Conservation (phyloP, 2,113 vertebrate genomes). For the Perccottus glenii region DNA sequence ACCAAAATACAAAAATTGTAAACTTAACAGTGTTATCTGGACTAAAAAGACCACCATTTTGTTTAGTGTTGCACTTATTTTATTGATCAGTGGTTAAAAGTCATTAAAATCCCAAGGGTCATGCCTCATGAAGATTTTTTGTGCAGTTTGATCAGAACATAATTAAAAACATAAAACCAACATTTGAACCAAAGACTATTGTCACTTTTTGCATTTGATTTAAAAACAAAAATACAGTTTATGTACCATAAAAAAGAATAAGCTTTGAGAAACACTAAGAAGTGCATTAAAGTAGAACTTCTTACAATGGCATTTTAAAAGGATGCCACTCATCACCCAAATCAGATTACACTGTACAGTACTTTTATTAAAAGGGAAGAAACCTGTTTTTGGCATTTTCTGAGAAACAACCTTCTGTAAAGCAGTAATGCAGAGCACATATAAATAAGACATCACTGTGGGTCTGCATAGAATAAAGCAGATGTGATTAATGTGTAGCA, state of each 20-base stretch:
- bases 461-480: slow-evolving; percentile 38
- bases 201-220: slow-evolving; percentile 56
- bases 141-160: slow-evolving; percentile 81
- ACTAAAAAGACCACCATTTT: slow-evolving; percentile 60
- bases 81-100: slow-evolving; percentile 86
- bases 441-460: slow-evolving; percentile 50
- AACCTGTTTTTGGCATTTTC: slow-evolving; percentile 64
- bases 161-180: slow-evolving; percentile 68
- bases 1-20: too few relatives aligned
- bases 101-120: slow-evolving; percentile 70
- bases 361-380: slow-evolving; percentile 38
- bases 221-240: slow-evolving; percentile 63
- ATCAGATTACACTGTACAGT: slow-evolving; percentile 45
- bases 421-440: slow-evolving; percentile 59
- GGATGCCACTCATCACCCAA: slow-evolving; percentile 29
- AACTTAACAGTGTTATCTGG: not conserved
- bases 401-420: slow-evolving; percentile 48
- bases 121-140: slow-evolving; percentile 66
- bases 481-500: slow-evolving; percentile 43
- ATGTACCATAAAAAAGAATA: slow-evolving; percentile 73
- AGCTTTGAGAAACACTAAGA: slow-evolving; percentile 58
- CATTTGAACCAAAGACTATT: slow-evolving; percentile 62
- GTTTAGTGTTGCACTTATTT: slow-evolving; percentile 79
- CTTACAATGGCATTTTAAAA: slow-evolving; percentile 45
- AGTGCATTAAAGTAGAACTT: slow-evolving; percentile 67